Evolutionary conservation across 2,113 vertebrate genomes (phyloP).

Genomic region (Platichthys stellatus): DNA sequence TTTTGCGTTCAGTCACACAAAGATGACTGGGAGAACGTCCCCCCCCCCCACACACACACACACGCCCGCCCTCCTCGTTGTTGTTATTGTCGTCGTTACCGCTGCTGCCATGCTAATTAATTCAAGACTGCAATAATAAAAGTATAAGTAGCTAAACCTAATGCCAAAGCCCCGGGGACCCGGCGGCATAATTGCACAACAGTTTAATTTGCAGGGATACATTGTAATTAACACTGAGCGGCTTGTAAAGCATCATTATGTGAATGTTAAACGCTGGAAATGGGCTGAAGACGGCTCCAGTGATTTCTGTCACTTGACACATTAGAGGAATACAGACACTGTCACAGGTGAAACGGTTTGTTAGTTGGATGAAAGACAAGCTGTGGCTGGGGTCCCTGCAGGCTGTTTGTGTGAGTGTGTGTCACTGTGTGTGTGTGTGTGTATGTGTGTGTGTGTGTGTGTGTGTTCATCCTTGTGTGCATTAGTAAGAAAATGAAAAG

Average conservation of each 20-base stretch:
- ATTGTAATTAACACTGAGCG: conserved; percentile 66
- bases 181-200: conserved; percentile 69
- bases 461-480: neutral
- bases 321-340: neutral
- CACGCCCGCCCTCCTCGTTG: conserved; percentile 25
- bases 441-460: neutral
- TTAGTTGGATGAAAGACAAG: conserved; percentile 50
- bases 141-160: conserved; percentile 72
- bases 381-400: neutral
- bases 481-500: conserved; percentile 10
- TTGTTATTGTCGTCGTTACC: conserved; percentile 45
- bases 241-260: conserved; percentile 55
- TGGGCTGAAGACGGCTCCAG: conserved; percentile 38
- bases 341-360: conserved; percentile 2
- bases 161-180: conserved; percentile 57
- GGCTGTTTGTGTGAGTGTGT: conserved; percentile 10
- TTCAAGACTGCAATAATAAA: conserved; percentile 67
- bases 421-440: neutral
- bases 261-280: conserved; percentile 54
- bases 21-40: neutral
- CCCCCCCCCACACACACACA: neutral
- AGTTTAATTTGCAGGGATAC: conserved; percentile 73
- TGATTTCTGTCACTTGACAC: conserved; percentile 32
- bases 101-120: conserved; percentile 64
- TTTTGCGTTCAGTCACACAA: conserved; percentile 26